A percentile compares a stretch with the other conserved stretches of the same genome.
These are phyloP conservation scores for Diplodus sargus DNA, from an alignment of 2,797 vertebrate genomes.

Conservation along the genomic window DNA sequence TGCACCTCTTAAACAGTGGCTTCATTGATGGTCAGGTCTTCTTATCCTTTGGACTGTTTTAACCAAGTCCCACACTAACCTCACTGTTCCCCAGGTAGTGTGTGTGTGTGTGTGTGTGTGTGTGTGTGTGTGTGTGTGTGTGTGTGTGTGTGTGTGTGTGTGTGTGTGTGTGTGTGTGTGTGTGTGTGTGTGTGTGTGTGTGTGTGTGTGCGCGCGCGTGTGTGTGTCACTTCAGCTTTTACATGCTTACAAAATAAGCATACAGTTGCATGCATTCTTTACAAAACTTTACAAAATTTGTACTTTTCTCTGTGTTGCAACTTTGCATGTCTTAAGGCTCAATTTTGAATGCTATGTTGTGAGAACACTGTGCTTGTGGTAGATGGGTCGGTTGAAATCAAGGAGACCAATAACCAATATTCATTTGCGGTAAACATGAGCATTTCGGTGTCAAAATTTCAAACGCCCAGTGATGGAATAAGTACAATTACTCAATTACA, in stretches of 20 bases:
- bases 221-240: conserved; percentile 18
- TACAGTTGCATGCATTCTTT: conserved; percentile 39
- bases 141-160: conserved; percentile 15
- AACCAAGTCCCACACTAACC: conserved; percentile 61
- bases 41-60: conserved; percentile 55
- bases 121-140: conserved; percentile 3
- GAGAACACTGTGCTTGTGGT: no score
- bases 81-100: conserved; percentile 36
- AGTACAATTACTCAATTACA: no score
- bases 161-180: conserved; percentile 7
- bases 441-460: no score
- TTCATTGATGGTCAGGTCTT: conserved; percentile 69
- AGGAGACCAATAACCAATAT: no score
- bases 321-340: no score
- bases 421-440: no score
- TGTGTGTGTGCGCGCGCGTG: conserved; percentile 5
- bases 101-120: conserved; percentile 3
- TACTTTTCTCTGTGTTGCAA: no score
- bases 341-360: no score
- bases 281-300: no score
- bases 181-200: conserved; percentile 2
- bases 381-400: no score
- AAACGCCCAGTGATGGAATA: no score
- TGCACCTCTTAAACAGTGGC: conserved; percentile 60
- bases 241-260: conserved; percentile 45